Conservation (phyloP, 2,797 vertebrate genomes). For the Acanthopagrus latus region DNA sequence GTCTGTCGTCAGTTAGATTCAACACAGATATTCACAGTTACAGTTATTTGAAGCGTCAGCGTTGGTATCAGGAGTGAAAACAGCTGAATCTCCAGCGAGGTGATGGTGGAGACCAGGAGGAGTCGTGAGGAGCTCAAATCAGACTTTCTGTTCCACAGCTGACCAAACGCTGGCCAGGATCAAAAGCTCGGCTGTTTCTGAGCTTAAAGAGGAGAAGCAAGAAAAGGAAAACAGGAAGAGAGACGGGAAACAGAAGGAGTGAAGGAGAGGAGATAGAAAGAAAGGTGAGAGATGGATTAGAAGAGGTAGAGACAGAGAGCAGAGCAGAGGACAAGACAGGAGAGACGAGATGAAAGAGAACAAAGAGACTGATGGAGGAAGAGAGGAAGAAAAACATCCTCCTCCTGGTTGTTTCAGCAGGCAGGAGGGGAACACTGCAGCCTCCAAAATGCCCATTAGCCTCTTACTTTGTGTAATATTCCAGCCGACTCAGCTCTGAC, state of each 20-base stretch:
- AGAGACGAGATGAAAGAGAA: slow-evolving; percentile 31
- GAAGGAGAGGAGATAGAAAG: not conserved
- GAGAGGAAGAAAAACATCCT: not conserved
- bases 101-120: too few species aligned
- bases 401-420: not conserved
- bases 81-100: too few species aligned
- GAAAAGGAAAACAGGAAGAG: not conserved
- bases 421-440: not conserved
- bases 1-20: too few species aligned
- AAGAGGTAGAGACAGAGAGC: not conserved
- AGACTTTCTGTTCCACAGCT: not conserved
- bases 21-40: too few species aligned
- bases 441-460: slow-evolving; percentile 12
- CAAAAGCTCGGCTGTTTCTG: not conserved
- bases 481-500: slow-evolving; percentile 33
- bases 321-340: slow-evolving; percentile 11
- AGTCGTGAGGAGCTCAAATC: too few species aligned
- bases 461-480: slow-evolving; percentile 7
- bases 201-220: not conserved
- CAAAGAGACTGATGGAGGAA: not conserved
- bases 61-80: too few species aligned
- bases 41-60: too few species aligned
- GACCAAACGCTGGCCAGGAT: not conserved
- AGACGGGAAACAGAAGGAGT: not conserved
- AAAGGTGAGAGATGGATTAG: not conserved